A percentile compares a stretch with the other conserved stretches of the same genome.
phyloP scores from a whole-genome alignment of 2,888 invertebrate species.

The Taphrorychus bicolor region DNA sequence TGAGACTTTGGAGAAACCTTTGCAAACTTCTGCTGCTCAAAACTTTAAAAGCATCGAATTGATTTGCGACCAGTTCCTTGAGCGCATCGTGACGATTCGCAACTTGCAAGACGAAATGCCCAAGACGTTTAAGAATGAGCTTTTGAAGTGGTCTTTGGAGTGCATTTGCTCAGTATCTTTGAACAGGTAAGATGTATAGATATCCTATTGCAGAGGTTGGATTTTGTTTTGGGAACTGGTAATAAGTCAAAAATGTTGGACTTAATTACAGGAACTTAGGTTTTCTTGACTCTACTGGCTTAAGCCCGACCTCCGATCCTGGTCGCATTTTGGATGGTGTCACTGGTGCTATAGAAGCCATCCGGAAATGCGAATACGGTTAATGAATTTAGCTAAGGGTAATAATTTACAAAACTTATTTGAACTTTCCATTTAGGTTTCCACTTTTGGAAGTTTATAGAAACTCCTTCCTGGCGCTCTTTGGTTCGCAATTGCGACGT shows the following conservation, averaged over 20 bases:
- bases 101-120: constrained; percentile 71
- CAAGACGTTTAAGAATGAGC: constrained; percentile 64
- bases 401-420: background rate
- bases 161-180: constrained; percentile 66
- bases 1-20: constrained; percentile 61
- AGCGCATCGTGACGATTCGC: constrained; percentile 63
- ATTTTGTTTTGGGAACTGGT: background rate
- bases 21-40: constrained; percentile 59
- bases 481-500: constrained; percentile 68
- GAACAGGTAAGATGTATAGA: constrained; percentile 70
- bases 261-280: constrained; percentile 63
- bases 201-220: no score
- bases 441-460: constrained; percentile 70
- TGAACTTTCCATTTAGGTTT: constrained; percentile 57
- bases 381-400: background rate
- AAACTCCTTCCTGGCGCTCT: constrained; percentile 67
- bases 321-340: constrained; percentile 67
- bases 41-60: constrained; percentile 58
- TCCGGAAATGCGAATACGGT: constrained; percentile 67
- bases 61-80: constrained; percentile 58
- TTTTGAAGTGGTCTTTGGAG: constrained; percentile 75
- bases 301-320: constrained; percentile 65
- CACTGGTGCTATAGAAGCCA: constrained; percentile 65
- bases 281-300: constrained; percentile 63
- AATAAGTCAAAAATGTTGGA: constrained; percentile 62